phyloP scores from a whole-genome alignment of 2,113 vertebrate genomes.

The Notechis scutatus region DNA sequence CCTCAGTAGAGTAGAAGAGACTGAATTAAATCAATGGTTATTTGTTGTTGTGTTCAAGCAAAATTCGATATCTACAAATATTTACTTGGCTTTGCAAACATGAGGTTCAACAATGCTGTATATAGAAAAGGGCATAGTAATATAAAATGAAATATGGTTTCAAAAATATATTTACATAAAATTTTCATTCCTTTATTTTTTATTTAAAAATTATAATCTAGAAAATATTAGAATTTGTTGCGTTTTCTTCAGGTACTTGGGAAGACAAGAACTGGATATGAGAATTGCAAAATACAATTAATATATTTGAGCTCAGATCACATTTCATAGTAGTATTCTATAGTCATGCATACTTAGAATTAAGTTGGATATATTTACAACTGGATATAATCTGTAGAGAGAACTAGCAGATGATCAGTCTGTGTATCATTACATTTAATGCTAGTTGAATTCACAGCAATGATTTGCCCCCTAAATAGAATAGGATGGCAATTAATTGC shows the following conservation, averaged over 20 bases:
- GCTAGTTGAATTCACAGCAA: not conserved
- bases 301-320: not conserved
- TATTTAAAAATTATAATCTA: not conserved
- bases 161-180: not conserved
- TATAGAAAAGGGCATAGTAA: not conserved
- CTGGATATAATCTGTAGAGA: not conserved
- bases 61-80: not conserved
- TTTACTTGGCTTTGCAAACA: not conserved
- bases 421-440: not conserved
- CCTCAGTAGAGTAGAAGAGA: not conserved
- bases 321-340: not conserved
- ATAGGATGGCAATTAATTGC: not conserved
- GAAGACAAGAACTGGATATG: not conserved
- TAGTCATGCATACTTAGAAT: not conserved
- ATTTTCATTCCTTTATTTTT: not conserved
- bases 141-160: not conserved
- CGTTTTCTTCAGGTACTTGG: not conserved
- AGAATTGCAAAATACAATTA: constrained; percentile 17
- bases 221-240: not conserved
- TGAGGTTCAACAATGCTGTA: not conserved
- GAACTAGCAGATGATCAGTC: not conserved
- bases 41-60: not conserved
- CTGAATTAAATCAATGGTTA: not conserved
- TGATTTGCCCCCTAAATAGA: not conserved
- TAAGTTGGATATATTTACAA: not conserved